Evolutionary conservation across 2,888 invertebrate genomes (phyloP).

Genomic region (Nephrotoma appendiculata): DNA sequence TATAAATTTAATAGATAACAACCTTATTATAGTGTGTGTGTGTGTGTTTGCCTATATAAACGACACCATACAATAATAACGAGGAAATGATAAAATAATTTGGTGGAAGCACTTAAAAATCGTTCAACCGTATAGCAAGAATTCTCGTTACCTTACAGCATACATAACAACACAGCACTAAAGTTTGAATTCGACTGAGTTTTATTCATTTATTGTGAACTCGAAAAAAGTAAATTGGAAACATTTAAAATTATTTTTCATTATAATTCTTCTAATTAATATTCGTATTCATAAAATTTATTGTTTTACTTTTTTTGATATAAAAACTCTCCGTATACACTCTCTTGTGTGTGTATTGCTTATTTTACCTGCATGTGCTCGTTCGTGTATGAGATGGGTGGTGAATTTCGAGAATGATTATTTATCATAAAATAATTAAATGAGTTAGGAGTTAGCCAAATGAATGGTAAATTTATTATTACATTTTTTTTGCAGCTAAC

Average conservation of each 20-base stretch:
- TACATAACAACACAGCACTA: not conserved
- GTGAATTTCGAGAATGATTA: not conserved
- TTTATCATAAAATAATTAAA: not conserved
- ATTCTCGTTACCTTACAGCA: no score
- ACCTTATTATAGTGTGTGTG: not conserved
- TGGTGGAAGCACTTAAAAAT: not conserved
- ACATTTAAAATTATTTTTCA: not conserved
- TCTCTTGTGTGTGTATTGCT: not conserved
- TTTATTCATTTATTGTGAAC: not conserved
- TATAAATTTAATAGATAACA: not conserved
- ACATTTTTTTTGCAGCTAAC: not conserved
- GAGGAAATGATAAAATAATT: not conserved
- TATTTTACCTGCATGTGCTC: not conserved
- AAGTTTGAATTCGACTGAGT: not conserved
- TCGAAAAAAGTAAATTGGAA: not conserved
- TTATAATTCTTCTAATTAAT: not conserved
- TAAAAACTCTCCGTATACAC: not conserved
- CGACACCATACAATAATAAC: not conserved
- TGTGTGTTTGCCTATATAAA: not conserved
- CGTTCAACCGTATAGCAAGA: not conserved
- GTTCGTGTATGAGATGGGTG: not conserved
- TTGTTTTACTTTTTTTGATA: not conserved
- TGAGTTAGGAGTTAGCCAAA: not conserved
- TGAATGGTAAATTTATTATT: not conserved
- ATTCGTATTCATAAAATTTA: not conserved